These are phyloP conservation scores for Spongilla lacustris DNA, from an alignment of 37 sponge, comb jelly and placozoan species.

Conservation along the genomic window DNA sequence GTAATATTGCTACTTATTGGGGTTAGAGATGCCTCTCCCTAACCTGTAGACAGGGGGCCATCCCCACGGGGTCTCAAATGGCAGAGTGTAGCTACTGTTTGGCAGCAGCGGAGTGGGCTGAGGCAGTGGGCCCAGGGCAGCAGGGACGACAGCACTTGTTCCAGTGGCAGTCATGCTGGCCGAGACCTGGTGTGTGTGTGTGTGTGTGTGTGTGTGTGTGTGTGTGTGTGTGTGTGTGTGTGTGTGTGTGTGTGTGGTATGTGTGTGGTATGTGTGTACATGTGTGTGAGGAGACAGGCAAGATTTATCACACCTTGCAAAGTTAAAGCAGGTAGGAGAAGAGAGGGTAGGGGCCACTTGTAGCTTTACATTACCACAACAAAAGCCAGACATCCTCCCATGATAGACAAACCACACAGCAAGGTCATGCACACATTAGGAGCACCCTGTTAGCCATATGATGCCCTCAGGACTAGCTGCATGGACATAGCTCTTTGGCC, in stretches of 20 bases:
- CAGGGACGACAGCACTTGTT: not conserved
- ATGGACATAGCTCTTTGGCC: no score
- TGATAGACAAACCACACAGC: not conserved
- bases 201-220: constrained; percentile 10
- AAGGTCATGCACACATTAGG: not conserved
- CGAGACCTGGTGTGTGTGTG: constrained; percentile 34
- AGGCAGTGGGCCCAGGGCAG: constrained; percentile 9
- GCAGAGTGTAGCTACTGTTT: constrained; percentile 34
- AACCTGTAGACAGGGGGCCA: constrained; percentile 44
- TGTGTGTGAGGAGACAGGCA: constrained; percentile 12
- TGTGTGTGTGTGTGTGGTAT: constrained; percentile 3
- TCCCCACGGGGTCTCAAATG: constrained; percentile 72
- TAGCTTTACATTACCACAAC: not conserved
- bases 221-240: constrained; percentile 1
- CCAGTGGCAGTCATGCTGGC: not conserved
- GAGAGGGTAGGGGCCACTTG: not conserved
- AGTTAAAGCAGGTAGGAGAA: not conserved
- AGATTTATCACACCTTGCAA: not conserved
- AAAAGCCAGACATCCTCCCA: not conserved
- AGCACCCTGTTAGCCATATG: no score
- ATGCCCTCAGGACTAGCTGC: no score
- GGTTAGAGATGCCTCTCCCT: not conserved
- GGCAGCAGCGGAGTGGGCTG: constrained; percentile 25
- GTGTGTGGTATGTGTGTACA: constrained; percentile 31
- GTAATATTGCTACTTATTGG: not conserved